A percentile compares a stretch with the other conserved stretches of the same genome.
Evolutionary conservation across 37 sponge, comb jelly and placozoan genomes (phyloP).

Genomic region (Spongilla lacustris): DNA sequence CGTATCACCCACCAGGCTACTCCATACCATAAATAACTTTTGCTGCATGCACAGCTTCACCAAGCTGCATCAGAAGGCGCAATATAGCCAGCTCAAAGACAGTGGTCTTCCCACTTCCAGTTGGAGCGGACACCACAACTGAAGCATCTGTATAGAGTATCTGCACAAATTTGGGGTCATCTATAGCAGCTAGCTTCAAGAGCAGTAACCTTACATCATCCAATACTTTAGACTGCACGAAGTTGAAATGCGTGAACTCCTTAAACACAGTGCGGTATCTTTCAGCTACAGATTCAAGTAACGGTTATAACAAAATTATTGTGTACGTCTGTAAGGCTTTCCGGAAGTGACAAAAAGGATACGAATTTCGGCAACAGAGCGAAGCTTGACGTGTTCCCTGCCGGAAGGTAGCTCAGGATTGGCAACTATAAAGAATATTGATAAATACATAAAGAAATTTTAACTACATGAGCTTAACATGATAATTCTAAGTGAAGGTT

Average conservation of each 20-base stretch:
- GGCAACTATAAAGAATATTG: conserved; percentile 34
- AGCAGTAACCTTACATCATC: conserved; percentile 70
- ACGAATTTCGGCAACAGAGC: conserved; percentile 79
- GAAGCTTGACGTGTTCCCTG: conserved; percentile 39
- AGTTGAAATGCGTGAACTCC: conserved; percentile 87
- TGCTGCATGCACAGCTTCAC: conserved; percentile 10
- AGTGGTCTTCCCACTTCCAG: conserved; percentile 98
- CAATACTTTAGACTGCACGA: conserved; percentile 94
- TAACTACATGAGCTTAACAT: conserved; percentile 64
- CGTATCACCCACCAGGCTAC: background rate
- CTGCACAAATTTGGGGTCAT: conserved; percentile 4
- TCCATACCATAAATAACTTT: conserved; percentile 88
- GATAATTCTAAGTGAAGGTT: conserved; percentile 54
- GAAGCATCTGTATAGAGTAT: conserved; percentile 88
- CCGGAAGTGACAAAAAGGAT: conserved; percentile 25
- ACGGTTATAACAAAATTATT: background rate
- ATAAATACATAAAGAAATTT: background rate
- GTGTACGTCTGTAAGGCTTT: no score
- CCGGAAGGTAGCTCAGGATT: conserved; percentile 26
- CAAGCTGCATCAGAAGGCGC: conserved; percentile 76
- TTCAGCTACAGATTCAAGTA: conserved; percentile 61
- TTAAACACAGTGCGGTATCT: conserved; percentile 76
- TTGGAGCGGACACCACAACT: conserved; percentile 91
- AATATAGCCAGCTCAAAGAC: conserved; percentile 97
- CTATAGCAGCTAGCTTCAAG: background rate